Base-by-base conservation (phyloP, 2,888 invertebrate genomes). In the Cryptophagus acutangulus region DNA sequence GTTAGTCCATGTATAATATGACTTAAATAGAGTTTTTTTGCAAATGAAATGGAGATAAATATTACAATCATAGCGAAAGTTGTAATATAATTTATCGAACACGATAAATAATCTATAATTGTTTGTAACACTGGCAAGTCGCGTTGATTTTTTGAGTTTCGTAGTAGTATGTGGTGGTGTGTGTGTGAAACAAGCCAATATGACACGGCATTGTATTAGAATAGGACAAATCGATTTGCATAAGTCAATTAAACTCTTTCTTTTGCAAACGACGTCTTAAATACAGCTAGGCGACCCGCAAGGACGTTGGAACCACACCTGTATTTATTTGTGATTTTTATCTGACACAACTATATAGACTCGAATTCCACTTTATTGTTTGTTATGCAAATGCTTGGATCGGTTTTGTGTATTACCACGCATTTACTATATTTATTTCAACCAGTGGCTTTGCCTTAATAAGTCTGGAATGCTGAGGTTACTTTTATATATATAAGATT, bases 251-350 rank as follows among this genome's bases (percentile, higher is more conserved):
- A 31, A 31, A 31, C 16, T 15, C 31, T 31, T 31, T 31, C 13
- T 31, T 31, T 3, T 15, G n/a, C 16, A 31, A 15, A 4, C 16
- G 31, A n/a, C n/a, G n/a, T n/a, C n/a, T n/a, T n/a, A n/a, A n/a
- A n/a, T n/a, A n/a, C 33, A 31, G 38, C 33, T 36, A 36, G 44
- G 45, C 40, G 51, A 44, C 58, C 52, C 51, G 58, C 58, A 58
- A 58, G 58, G 58, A 51, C 58, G 57, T 58, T 53, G 39, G 36
- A 48, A 56, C 56, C 57, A 54, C 58, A 57, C 57, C 57, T 57
- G 56, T 55, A 54, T 57, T 53, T 55, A 53, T 55, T 52, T 52
- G 40, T 51, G 48, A 57, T 56, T 57, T 58, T 58, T 57, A 51
- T 49, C 12, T 26, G 3, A 26, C 26, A 26, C 12, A 26, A 4